Evolutionary conservation across 2,797 vertebrate genomes (phyloP), one percentile per base, ranked within the genome.

Genomic region (Amazonetta brasiliensis): DNA sequence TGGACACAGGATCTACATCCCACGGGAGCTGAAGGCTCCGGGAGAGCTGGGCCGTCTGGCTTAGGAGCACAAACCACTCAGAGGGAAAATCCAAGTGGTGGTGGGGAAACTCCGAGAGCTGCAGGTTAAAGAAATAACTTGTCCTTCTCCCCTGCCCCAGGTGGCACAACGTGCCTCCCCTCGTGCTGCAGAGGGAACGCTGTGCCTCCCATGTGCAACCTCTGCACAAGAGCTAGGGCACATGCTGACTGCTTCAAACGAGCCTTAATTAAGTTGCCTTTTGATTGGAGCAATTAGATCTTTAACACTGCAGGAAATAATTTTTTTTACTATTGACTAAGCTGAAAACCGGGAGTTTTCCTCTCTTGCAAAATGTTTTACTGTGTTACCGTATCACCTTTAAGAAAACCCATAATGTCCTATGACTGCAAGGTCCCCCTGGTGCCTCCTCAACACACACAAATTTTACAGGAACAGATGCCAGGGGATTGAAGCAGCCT

Each of bases 211-310:
- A 12, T 28, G 2, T 0, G 48, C 90, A 90, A 67, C 75, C 90
- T 55, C 84, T 43, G 58, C 73, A 30, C 64, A 63, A 25, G 33
- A 58, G 55, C 66, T 7, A 18, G 82, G 87, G 33, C 91, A 60
- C 90, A 84, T 1, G 77, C 82, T 86, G 87, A 96, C 83, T 74
- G 52, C 91, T 89, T 78, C 96, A 94, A 96, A 97, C 54, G 93
- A 97, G 95, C 87, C 13, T 10, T 87, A 94, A 85, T 97, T 95
- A 96, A 97, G 94, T 91, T 97, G 94, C 92, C 96, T 95, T 95
- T 94, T 84, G 86, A 95, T 95, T 95, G 84, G 96, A 88, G 90
- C 96, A 95, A 96, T 97, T 96, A 97, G 84, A 88, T 96, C 95
- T 68, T 67, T 43, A 91, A 67, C 94, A 46, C 46, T 22, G 69